Evolutionary conservation across 1,140 invertebrate species (phyloP).

Genomic region (Phymastichus coffea): DNA sequence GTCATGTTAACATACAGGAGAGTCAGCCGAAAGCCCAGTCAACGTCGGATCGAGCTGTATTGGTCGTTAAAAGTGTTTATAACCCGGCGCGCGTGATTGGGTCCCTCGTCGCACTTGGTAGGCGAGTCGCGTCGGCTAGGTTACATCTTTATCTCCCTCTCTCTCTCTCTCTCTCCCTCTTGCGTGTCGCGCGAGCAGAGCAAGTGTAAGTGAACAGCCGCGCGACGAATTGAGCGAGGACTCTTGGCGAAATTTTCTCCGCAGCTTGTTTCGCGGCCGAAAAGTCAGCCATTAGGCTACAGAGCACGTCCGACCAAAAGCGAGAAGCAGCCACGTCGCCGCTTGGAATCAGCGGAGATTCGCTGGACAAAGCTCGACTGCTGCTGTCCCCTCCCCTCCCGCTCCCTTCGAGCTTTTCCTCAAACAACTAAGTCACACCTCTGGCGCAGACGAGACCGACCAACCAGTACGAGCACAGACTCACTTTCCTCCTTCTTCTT

Average conservation of each 20-base stretch:
- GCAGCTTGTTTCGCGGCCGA: constrained; percentile 6
- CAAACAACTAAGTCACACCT: constrained; percentile 21
- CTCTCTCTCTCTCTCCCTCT: too few relatives aligned
- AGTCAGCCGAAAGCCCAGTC: too few relatives aligned
- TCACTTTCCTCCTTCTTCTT: not conserved
- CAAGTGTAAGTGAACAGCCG: not conserved
- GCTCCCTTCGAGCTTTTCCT: not conserved
- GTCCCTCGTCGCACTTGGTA: not conserved
- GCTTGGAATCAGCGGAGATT: constrained; percentile 15
- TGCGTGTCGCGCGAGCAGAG: not conserved
- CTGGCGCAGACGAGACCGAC: constrained; percentile 3
- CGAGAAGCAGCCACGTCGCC: not conserved
- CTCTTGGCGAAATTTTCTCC: not conserved
- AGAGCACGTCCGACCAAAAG: not conserved
- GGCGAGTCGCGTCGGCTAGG: not conserved
- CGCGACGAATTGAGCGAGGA: not conserved
- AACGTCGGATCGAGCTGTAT: too few relatives aligned
- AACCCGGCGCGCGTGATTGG: not conserved
- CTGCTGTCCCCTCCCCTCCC: not conserved
- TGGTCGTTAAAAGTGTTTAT: constrained; percentile 18
- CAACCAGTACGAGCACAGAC: not conserved
- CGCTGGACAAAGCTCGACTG: not conserved
- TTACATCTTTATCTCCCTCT: too few relatives aligned
- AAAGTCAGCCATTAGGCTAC: constrained; percentile 12
- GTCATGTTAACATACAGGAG: too few relatives aligned